These are phyloP conservation scores for Syrrhaptes paradoxus DNA, from an alignment of 2,113 vertebrate species.

Conservation along the genomic window DNA sequence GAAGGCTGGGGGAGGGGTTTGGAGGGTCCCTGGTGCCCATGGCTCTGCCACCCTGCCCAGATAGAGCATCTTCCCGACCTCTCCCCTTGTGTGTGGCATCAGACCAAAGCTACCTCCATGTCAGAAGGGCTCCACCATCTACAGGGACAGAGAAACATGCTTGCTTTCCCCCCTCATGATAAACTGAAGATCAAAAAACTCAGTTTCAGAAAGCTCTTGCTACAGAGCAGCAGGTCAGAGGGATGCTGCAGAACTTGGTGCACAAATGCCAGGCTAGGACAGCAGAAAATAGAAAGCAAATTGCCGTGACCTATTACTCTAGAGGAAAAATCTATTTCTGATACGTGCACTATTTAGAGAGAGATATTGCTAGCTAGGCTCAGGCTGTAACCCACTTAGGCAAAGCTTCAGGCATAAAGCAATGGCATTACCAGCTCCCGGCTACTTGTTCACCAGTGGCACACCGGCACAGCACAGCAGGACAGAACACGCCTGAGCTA, in stretches of 20 bases:
- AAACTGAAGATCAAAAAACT: background rate
- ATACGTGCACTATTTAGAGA: background rate
- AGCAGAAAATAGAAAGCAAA: background rate
- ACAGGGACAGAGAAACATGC: background rate
- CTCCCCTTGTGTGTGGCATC: background rate
- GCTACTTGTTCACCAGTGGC: background rate
- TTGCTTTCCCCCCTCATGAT: background rate
- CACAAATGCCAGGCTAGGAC: background rate
- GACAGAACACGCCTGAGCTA: background rate
- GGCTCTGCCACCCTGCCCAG: no score
- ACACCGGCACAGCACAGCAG: background rate
- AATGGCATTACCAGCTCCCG: conserved; percentile 21
- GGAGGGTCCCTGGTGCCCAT: background rate
- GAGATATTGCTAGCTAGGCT: background rate
- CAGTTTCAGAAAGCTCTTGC: background rate
- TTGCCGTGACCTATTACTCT: background rate
- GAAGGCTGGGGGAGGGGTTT: background rate
- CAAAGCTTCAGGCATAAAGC: conserved; percentile 35
- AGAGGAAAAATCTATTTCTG: background rate
- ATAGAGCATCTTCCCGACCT: accelerated
- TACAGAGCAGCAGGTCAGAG: background rate
- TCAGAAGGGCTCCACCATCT: background rate
- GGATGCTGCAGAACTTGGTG: background rate
- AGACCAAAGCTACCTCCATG: background rate
- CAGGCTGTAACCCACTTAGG: conserved; percentile 15